A percentile compares a stretch with the other conserved stretches of the same genome.
Conservation (phyloP, 1,140 invertebrate genomes). For the Drosophila rhopaloa region DNA sequence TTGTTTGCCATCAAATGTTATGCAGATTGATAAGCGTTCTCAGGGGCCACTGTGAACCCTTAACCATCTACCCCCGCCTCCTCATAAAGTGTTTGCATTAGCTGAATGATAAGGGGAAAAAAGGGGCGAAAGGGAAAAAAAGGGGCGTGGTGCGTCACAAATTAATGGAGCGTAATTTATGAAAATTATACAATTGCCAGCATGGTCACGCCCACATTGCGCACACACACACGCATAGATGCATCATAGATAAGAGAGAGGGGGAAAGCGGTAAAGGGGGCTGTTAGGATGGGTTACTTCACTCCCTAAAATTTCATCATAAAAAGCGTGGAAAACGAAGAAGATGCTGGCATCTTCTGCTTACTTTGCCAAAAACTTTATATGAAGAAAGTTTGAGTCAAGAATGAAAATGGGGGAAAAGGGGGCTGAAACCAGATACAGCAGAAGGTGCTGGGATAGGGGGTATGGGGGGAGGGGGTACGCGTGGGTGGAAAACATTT, state of each 20-base stretch:
- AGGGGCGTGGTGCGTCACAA: constrained; percentile 38
- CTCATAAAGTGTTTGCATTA: constrained; percentile 44
- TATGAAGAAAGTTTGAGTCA: constrained; percentile 59
- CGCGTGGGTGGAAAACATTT: constrained; percentile 33
- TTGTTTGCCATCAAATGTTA: constrained; percentile 20
- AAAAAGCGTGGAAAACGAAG: constrained; percentile 2
- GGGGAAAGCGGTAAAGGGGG: neutral
- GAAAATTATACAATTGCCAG: constrained; percentile 64
- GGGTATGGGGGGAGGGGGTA: too few relatives aligned
- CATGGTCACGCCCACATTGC: constrained; percentile 47
- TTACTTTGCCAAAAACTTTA: constrained; percentile 64
- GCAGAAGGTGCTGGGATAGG: neutral
- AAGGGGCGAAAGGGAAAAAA: too few relatives aligned
- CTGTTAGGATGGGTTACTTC: constrained; percentile 1
- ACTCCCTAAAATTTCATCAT: constrained; percentile 44
- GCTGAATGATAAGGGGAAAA: neutral
- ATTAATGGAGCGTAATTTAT: constrained; percentile 65
- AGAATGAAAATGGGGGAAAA: neutral
- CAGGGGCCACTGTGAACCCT: constrained; percentile 19
- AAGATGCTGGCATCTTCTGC: constrained; percentile 46
- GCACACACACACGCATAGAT: constrained; percentile 15
- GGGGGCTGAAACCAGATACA: neutral
- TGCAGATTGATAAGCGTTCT: constrained; percentile 22
- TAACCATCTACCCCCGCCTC: neutral
- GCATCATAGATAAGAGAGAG: constrained; percentile 10